These are phyloP conservation scores for Leptinotarsa tumamoca DNA, from an alignment of 2,888 invertebrate species.

Conservation along the genomic window DNA sequence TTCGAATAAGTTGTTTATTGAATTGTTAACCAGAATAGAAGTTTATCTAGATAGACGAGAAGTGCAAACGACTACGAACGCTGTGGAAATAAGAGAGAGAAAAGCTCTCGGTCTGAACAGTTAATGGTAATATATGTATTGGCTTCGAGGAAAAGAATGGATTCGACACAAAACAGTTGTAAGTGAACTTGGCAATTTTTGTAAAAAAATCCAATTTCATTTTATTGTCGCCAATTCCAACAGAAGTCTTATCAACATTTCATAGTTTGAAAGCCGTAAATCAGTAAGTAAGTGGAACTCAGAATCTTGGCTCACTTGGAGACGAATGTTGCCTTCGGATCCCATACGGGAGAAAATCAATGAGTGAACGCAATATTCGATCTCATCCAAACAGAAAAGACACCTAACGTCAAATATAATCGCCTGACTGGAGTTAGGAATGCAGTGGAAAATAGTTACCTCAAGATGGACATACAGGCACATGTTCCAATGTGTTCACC, in stretches of 20 bases:
- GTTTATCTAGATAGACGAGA: slow-evolving; percentile 52
- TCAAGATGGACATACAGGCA: background rate
- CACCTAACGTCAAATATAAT: background rate
- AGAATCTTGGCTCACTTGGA: slow-evolving; percentile 25
- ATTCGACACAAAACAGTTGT: slow-evolving; percentile 47
- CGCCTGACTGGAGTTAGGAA: background rate
- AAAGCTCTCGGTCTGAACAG: slow-evolving; percentile 51
- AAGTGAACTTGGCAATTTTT: slow-evolving; percentile 47
- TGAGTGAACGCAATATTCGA: slow-evolving; percentile 22
- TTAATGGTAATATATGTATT: slow-evolving; percentile 52
- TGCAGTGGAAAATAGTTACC: background rate
- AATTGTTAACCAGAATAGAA: slow-evolving; percentile 45
- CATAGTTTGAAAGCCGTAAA: slow-evolving; percentile 65
- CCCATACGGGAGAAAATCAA: slow-evolving; percentile 29
- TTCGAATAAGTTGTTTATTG: slow-evolving; percentile 44
- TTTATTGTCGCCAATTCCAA: slow-evolving; percentile 66
- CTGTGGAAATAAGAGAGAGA: slow-evolving; percentile 61
- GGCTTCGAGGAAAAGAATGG: slow-evolving; percentile 44
- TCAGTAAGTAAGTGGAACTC: slow-evolving; percentile 58
- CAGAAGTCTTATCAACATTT: slow-evolving; percentile 67
- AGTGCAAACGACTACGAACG: slow-evolving; percentile 58
- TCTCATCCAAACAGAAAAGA: background rate
- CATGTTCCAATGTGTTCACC: no score
- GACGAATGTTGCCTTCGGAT: slow-evolving; percentile 11
- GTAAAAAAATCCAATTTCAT: slow-evolving; percentile 65